Evolutionary conservation across 1,140 invertebrate species (phyloP).

Genomic region (Harlomillsia oculata): DNA sequence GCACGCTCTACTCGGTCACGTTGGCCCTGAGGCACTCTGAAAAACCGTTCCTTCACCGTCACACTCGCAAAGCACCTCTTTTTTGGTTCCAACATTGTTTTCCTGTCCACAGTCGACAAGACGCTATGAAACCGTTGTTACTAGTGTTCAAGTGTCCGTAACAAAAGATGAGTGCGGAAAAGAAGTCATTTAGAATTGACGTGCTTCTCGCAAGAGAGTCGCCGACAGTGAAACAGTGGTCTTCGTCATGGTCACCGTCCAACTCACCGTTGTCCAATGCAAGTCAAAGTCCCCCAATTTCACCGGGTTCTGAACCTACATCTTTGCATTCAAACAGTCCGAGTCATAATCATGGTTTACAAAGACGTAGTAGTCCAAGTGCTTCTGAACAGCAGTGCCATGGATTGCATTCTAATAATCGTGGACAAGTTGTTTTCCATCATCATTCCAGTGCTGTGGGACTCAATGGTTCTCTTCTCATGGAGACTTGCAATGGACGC

Average conservation of each 20-base stretch:
- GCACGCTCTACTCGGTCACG: too few relatives aligned
- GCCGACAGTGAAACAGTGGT: constrained; percentile 13
- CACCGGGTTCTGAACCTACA: constrained; percentile 40
- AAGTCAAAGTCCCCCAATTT: constrained; percentile 41
- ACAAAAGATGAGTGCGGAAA: constrained; percentile 4
- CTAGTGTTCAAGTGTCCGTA: not conserved
- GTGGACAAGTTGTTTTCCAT: not conserved
- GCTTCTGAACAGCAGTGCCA: not conserved
- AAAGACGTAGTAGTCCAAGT: not conserved
- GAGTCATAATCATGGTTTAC: constrained; percentile 7
- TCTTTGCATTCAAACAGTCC: constrained; percentile 1
- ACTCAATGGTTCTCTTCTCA: not conserved
- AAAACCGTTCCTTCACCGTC: too few relatives aligned
- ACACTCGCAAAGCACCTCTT: too few relatives aligned
- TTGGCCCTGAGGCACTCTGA: too few relatives aligned
- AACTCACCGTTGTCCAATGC: constrained; percentile 28
- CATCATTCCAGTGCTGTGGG: not conserved
- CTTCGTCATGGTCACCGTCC: constrained; percentile 18
- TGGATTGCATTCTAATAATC: not conserved
- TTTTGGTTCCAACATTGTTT: too few relatives aligned
- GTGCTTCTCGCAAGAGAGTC: constrained; percentile 33
- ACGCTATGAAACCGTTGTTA: not conserved
- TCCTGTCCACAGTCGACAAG: too few relatives aligned
- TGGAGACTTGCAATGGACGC: not conserved
- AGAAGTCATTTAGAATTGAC: constrained; percentile 35